Evolutionary conservation across 2,888 invertebrate genomes (phyloP).

Genomic region (Aricia artaxerxes): DNA sequence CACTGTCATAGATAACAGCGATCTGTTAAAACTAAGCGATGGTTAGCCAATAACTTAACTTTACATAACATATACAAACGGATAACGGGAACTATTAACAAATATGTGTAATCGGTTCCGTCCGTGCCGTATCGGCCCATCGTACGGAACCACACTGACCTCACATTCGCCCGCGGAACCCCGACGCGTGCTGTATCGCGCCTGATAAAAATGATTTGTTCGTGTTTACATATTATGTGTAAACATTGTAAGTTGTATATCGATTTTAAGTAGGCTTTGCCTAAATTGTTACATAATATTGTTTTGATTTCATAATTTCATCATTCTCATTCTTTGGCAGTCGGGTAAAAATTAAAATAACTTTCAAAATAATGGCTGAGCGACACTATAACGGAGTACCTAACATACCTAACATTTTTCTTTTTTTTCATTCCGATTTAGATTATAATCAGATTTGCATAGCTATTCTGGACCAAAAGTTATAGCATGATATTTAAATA

Average conservation of each 20-base stretch:
- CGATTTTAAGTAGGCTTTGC: neutral
- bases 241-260: constrained; percentile 18
- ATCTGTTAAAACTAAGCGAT: too few species aligned
- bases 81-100: neutral
- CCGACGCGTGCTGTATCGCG: constrained; percentile 6
- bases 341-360: neutral
- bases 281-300: neutral
- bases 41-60: neutral
- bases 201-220: constrained; percentile 12
- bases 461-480: too few species aligned
- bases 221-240: constrained; percentile 11
- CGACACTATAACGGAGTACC: too few species aligned
- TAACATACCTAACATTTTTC: too few species aligned
- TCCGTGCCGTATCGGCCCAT: constrained; percentile 1
- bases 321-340: neutral
- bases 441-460: too few species aligned
- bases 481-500: too few species aligned
- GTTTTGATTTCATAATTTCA: too few species aligned
- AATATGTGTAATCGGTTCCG: neutral
- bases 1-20: too few species aligned
- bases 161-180: constrained; percentile 17
- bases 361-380: too few species aligned
- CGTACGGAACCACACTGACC: constrained; percentile 17
- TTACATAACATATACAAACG: neutral
- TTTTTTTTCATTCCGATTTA: too few species aligned